Evolutionary conservation across 2,888 invertebrate genomes (phyloP), one percentile per base, ranked within the genome.

Genomic region (Myopa testacea): DNA sequence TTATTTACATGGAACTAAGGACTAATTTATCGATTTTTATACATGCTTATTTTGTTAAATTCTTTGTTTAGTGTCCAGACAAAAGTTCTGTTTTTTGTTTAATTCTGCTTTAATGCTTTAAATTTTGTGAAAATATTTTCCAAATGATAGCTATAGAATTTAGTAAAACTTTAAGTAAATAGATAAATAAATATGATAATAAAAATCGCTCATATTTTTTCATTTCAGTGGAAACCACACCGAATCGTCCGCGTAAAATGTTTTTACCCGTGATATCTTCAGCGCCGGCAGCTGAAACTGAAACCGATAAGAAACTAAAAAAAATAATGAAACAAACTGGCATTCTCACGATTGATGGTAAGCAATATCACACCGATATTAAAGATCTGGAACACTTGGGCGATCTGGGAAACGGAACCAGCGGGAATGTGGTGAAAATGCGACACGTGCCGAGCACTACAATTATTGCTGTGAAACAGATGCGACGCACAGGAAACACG

Each of bases 351-450:
- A 95, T 98, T 78, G 93, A 95, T 84, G 95, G 94, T 70, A 90
- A 92, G 83, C 93, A 93, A 85, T 97, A 95, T 90, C 92, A 93
- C 80, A 96, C 96, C 4, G 93, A 93, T 82, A 94, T 96, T 84
- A 93, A 94, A 84, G 96, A 97, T 85, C 91, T 97, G 87, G 94
- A 95, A 83, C 95, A 95, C 83, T 90, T 96, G 77, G 96, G 96
- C 3, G 97, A 97, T 89, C 91, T 97, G 77, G 97, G 97, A 76
- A 96, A 95, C 87, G 98, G 98, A 16, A 98, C 98, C 16, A 99
- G 98, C 88, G 99, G 99, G 10, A 98, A 98, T 89, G 99, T 99
- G 10, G 96, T 98, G 55, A 98, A 98, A 90, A 98, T 98, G 98
- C 90, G 93, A 82, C 98, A 98, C 88, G 94, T 92, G 88, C 94